Conservation (phyloP, 2,888 invertebrate species). For the Perdita meconis region DNA sequence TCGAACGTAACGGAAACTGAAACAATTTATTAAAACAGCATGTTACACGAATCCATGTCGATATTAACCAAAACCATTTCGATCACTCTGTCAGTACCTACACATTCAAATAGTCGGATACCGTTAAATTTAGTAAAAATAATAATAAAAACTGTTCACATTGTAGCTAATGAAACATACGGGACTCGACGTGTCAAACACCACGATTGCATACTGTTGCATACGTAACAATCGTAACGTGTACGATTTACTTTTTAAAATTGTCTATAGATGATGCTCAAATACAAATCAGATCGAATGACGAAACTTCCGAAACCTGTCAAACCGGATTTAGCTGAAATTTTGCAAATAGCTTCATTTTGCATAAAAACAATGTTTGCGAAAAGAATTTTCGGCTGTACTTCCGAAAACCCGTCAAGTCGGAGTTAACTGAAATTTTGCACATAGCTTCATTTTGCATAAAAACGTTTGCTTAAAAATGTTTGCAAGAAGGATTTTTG, state of each 20-base stretch:
- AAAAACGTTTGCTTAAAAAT: too few species aligned
- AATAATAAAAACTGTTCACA: conserved; percentile 29
- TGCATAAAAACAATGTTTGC: too few species aligned
- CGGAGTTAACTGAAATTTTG: too few species aligned
- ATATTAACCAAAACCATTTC: conserved; percentile 13
- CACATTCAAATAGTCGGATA: background rate
- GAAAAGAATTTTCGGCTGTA: too few species aligned
- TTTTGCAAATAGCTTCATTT: too few species aligned
- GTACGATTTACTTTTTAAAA: background rate
- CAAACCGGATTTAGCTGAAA: too few species aligned
- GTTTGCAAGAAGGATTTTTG: too few species aligned
- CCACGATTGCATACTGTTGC: background rate
- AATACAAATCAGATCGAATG: too few species aligned
- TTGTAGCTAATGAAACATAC: background rate
- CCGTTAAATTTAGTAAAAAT: conserved; percentile 30
- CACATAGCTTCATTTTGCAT: too few species aligned
- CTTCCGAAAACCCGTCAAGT: too few species aligned
- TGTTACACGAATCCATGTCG: background rate
- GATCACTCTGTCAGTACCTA: background rate
- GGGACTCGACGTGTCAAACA: conserved; percentile 55
- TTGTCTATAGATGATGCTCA: conserved; percentile 31
- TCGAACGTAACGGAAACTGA: background rate
- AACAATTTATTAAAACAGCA: conserved; percentile 3
- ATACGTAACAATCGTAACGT: too few species aligned
- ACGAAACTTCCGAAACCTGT: background rate